A percentile compares a stretch with the other conserved stretches of the same genome.
phyloP scores from a whole-genome alignment of 2,888 invertebrate species.

The Drosophila macrospina region DNA sequence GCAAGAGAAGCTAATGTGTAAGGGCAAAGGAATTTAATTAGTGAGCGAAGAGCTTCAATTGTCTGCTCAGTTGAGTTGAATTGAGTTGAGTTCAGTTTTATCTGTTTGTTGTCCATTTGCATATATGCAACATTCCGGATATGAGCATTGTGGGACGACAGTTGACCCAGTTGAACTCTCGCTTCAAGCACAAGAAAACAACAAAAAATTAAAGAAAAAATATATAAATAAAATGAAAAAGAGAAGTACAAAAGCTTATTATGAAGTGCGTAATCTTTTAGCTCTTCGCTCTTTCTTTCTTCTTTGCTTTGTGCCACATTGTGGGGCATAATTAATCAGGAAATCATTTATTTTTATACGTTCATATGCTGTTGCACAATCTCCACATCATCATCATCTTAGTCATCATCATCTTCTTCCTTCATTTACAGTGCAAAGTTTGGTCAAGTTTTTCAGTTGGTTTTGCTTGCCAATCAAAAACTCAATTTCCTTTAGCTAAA shows the following conservation, averaged over 20 bases:
- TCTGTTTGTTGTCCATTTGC: slow-evolving; percentile 38
- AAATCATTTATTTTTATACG: slow-evolving; percentile 63
- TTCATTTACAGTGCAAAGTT: slow-evolving; percentile 1
- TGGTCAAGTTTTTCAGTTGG: slow-evolving; percentile 22
- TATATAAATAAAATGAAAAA: background rate
- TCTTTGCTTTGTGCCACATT: slow-evolving; percentile 45
- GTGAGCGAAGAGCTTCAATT: slow-evolving; percentile 7
- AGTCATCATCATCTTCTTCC: slow-evolving; percentile 13
- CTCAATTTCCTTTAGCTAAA: slow-evolving; percentile 46
- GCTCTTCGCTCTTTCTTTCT: slow-evolving; percentile 20
- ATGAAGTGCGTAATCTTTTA: slow-evolving; percentile 53
- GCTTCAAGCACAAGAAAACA: background rate
- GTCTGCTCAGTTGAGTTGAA: too few species aligned
- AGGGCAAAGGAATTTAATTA: slow-evolving; percentile 55
- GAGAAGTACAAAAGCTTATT: slow-evolving; percentile 35
- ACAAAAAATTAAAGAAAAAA: background rate
- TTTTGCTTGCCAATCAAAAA: slow-evolving; percentile 12
- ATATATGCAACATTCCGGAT: slow-evolving; percentile 44
- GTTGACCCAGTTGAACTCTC: slow-evolving; percentile 53
- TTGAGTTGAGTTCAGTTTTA: slow-evolving; percentile 36
- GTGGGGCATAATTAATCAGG: slow-evolving; percentile 73
- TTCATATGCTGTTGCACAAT: slow-evolving; percentile 42
- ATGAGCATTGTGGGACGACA: slow-evolving; percentile 31
- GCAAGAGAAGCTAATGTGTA: slow-evolving; percentile 44
- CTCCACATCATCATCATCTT: slow-evolving; percentile 12